Conservation (phyloP, 1,140 invertebrate genomes). For the Tribolium castaneum region DNA sequence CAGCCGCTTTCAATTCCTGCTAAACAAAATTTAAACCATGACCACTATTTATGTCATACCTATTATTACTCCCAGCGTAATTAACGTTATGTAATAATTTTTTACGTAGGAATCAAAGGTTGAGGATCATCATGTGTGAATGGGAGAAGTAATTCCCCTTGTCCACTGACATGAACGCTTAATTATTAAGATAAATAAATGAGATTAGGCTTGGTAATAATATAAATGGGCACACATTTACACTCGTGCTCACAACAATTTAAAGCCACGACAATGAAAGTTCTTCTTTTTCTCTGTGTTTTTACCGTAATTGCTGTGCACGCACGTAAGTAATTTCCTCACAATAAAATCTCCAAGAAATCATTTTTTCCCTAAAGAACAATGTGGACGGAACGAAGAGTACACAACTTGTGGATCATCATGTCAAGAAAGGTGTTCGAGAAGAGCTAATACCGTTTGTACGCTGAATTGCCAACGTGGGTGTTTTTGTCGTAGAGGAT, state of each 20-base stretch:
- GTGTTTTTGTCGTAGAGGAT: not conserved
- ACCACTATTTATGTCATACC: no score
- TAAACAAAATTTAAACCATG: not conserved
- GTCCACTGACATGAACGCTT: not conserved
- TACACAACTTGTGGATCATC: not conserved
- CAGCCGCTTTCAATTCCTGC: not conserved
- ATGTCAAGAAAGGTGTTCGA: not conserved
- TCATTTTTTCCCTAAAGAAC: not conserved
- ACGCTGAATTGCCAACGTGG: not conserved
- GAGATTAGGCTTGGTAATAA: not conserved
- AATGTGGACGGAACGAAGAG: not conserved
- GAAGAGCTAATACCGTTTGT: not conserved
- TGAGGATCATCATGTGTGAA: not conserved
- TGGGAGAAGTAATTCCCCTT: not conserved
- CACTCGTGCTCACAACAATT: not conserved
- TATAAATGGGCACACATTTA: not conserved
- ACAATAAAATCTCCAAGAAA: not conserved
- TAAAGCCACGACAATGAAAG: not conserved
- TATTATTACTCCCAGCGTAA: not conserved
- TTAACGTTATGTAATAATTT: not conserved
- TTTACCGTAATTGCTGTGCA: not conserved
- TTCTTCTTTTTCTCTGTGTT: not conserved
- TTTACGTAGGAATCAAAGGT: not conserved
- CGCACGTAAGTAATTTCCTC: not conserved
- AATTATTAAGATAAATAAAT: not conserved